Base-by-base conservation (phyloP, 2,888 invertebrate genomes). In the Atethmia centrago region DNA sequence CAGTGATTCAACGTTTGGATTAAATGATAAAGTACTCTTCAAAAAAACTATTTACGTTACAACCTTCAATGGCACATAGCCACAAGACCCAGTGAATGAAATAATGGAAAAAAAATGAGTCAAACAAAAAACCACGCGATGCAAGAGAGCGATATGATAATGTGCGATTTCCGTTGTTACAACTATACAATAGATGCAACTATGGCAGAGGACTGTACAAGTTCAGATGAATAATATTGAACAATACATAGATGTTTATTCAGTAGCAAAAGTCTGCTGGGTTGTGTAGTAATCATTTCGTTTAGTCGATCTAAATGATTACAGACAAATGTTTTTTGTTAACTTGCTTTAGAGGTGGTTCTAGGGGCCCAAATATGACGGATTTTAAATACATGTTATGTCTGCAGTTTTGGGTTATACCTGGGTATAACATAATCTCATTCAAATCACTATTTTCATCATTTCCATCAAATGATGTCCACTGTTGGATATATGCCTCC, bases 101-200 rank as follows among this genome's bases (percentile, higher is more conserved):
- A 72, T 65, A 55, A 55, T 73, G 28, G 74, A 45, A 62, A 65
- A 55, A 49, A 49, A 45, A 51, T 28, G 49, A 65, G n/a, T 45
- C 4, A 45, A 80, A 65, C 62, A 62, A 47, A 51, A 66, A 25
- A 14, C 12, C 31, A 36, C 4, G 4, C 61, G n/a, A 31, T 62
- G 28, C 51, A 74, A 55, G 49, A 51, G n/a, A 56, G 28, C 55
- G 19, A 28, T 19, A 59, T 40, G 16, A 78, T 45, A 59, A 75
- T 69, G 36, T n/a, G 28, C 4, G 10, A 66, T 45, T 80, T 77
- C 75, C 81, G 64, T 25, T 31, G 49, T 16, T 10, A 25, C 21
- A n/a, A 47, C 31, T 49, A 7, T 16, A 51, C 36, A 58, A 63
- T 55, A 49, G 64, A 72, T 61, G 36, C 62, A 51, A 70, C 28